Percentiles rank a stretch among this genome's conserved stretches.
Evolutionary conservation across 2,113 vertebrate species (phyloP).

Genomic region (Antechinus stuartii): DNA sequence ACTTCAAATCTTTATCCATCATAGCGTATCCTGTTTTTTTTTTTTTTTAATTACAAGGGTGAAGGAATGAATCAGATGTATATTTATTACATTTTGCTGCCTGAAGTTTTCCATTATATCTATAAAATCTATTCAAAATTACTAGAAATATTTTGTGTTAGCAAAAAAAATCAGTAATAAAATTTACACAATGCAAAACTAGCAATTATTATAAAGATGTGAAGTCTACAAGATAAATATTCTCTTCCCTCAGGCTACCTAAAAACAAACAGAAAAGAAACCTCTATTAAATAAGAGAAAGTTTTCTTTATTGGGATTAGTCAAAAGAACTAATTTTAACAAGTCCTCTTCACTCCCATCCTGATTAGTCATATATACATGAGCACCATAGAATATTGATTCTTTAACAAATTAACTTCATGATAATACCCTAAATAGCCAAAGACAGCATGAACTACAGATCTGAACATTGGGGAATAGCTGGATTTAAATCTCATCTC

Average conservation of each 20-base stretch:
- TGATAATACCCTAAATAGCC: not conserved
- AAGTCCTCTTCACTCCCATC: not conserved
- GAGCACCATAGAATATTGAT: not conserved
- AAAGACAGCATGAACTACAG: not conserved
- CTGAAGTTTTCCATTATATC: not conserved
- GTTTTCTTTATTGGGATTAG: not conserved
- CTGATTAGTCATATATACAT: not conserved
- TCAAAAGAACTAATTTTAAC: not conserved
- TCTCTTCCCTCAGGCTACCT: not conserved
- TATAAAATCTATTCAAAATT: conserved; percentile 32
- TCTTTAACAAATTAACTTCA: not conserved
- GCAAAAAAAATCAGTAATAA: not conserved
- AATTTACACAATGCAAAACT: not conserved
- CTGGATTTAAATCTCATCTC: not conserved
- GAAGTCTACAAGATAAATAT: not conserved
- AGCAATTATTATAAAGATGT: not conserved
- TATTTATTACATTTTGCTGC: conserved; percentile 29
- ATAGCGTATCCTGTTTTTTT: conserved; percentile 1
- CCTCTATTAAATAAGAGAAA: not conserved
- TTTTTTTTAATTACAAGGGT: conserved; percentile 28
- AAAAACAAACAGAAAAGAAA: not conserved
- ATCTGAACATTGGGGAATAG: not conserved
- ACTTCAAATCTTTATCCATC: conserved; percentile 15
- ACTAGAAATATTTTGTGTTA: conserved; percentile 13
- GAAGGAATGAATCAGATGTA: conserved; percentile 23